A percentile compares a stretch with the other conserved stretches of the same genome.
Evolutionary conservation across 2,113 vertebrate genomes (phyloP).

Genomic region (Eulemur rufifrons): DNA sequence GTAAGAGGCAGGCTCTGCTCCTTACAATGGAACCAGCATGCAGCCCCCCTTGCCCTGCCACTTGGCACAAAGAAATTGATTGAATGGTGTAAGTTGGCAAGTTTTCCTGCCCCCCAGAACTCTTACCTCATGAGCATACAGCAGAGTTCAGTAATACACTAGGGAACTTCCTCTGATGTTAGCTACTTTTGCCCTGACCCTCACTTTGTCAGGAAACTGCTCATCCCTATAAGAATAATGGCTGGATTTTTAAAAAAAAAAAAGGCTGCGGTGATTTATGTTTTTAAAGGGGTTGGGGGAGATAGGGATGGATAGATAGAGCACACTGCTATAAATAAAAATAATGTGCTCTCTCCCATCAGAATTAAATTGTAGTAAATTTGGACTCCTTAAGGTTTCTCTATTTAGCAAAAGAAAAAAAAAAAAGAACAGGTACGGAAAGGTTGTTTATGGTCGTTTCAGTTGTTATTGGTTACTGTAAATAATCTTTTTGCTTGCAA

Average conservation of each 20-base stretch:
- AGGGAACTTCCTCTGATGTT: neutral
- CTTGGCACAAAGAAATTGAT: neutral
- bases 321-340: slow-evolving; percentile 65
- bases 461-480: slow-evolving; percentile 64
- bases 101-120: too few relatives aligned
- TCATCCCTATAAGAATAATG: neutral
- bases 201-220: neutral
- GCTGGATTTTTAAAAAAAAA: neutral
- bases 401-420: slow-evolving; percentile 43
- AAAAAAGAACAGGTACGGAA: neutral
- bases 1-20: neutral
- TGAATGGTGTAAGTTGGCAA: too few relatives aligned
- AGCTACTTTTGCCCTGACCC: neutral
- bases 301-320: neutral
- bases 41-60: neutral
- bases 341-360: slow-evolving; percentile 47
- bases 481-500: slow-evolving; percentile 66
- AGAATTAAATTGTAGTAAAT: slow-evolving; percentile 74
- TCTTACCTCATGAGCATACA: neutral
- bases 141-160: neutral
- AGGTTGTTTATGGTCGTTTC: slow-evolving; percentile 43
- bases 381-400: slow-evolving; percentile 60
- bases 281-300: neutral
- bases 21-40: rapidly evolving
- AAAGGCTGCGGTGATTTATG: slow-evolving; percentile 37